Evolutionary conservation across 2,797 vertebrate species (phyloP).

Genomic region (Sebastes trivittatus): DNA sequence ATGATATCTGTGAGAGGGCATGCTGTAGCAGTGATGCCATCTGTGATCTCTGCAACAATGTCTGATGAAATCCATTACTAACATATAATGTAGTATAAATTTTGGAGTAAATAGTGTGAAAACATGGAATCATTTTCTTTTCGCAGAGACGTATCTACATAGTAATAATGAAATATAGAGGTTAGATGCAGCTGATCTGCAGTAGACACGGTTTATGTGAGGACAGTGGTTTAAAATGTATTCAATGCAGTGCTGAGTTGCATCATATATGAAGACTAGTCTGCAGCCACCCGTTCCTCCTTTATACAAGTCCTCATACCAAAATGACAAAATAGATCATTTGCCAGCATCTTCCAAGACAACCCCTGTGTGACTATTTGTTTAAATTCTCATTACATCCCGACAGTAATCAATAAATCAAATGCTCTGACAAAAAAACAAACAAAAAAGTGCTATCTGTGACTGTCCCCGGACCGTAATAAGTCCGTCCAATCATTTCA

Average conservation of each 20-base stretch:
- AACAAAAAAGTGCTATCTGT: too few species aligned
- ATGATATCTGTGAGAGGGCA: background rate
- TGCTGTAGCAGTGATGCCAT: background rate
- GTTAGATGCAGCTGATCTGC: background rate
- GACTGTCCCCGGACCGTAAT: too few species aligned
- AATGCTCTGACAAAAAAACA: too few species aligned
- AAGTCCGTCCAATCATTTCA: too few species aligned
- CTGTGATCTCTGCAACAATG: background rate
- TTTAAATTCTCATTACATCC: background rate
- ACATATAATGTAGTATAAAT: background rate
- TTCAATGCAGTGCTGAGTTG: background rate
- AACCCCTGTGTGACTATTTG: background rate
- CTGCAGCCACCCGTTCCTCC: background rate
- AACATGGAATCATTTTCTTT: background rate
- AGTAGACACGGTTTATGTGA: background rate
- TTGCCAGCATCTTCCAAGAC: background rate
- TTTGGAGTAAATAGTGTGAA: background rate
- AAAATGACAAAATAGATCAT: background rate
- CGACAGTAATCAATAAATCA: too few species aligned
- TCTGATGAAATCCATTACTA: background rate
- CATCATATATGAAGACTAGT: background rate
- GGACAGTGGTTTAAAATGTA: background rate
- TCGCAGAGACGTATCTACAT: background rate
- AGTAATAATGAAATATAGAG: background rate
- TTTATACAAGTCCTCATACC: background rate